Evolutionary conservation across 1,140 invertebrate genomes (phyloP), one percentile per base, ranked within the genome.

Genomic region (Drosophila pandora): DNA sequence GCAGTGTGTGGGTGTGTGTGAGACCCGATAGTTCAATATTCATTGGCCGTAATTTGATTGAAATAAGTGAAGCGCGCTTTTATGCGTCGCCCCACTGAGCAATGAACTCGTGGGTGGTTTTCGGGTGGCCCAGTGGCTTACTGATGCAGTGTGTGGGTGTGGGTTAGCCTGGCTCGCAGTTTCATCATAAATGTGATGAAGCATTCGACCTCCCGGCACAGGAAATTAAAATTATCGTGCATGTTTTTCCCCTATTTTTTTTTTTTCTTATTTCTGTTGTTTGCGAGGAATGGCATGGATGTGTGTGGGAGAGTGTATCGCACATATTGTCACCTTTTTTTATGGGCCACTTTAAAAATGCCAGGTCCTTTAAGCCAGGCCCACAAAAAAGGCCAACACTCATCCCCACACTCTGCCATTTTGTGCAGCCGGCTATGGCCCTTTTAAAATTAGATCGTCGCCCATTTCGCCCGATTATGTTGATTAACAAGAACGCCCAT

Each of bases 31-130:
- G 81, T 84, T 84, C 82, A 87, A 87, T 84, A 84, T 84, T 87
- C 81, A 84, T 81, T 84, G 81, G 81, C 81, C 81, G 81, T 84
- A 84, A 84, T 84, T 84, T 84, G 81, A 84, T 87, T 84, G 81
- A 84, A 84, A 84, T 81, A 84, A 84, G 82, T 87, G 81, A 84
- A 84, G 81, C 81, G 82, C 78, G 61, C 77, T 76, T 84, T 84
- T 87, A 84, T 84, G 81, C 81, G 81, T 84, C 77, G 81, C 81
- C 77, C 81, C 73, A 81, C 45, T 87, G 82, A 85, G 58, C 81
- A 65, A 70, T 63, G 60, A 54, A 76, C 53, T 48, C 54, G 43
- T 50, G 50, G 25, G 23, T 30, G 45, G 28, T 13, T 39, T 9
- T 22, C 4, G n/a, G 49, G 1, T 47, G n/a, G 22, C 22, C 22